Percentiles rank a stretch among this genome's conserved stretches.
Evolutionary conservation across 1,140 invertebrate species (phyloP).

Genomic region (Leguminivora glycinivorella): DNA sequence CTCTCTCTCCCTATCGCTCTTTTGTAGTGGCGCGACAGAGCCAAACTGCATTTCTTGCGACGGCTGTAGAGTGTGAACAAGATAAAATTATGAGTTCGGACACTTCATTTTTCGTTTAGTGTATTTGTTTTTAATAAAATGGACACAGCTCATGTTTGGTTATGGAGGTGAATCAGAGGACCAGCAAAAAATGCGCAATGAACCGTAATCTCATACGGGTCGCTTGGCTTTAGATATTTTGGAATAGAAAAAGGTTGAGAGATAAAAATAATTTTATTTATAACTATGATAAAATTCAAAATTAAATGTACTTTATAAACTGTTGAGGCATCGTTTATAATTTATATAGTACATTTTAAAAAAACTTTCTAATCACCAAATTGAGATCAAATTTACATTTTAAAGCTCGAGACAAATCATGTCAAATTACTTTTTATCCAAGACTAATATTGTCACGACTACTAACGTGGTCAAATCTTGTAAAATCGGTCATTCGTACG

Average conservation of each 20-base stretch:
- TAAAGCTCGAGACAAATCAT: too few relatives aligned
- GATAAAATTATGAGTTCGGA: too few relatives aligned
- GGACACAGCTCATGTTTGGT: not conserved
- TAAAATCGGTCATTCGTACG: constrained; percentile 12
- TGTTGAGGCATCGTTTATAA: too few relatives aligned
- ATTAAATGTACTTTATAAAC: too few relatives aligned
- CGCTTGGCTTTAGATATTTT: constrained; percentile 22
- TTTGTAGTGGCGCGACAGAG: too few relatives aligned
- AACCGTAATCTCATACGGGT: constrained; percentile 30
- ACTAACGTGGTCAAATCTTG: not conserved
- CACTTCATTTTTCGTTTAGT: not conserved
- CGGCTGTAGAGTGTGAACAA: too few relatives aligned
- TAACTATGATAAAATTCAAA: too few relatives aligned
- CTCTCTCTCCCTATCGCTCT: too few relatives aligned
- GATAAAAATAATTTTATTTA: not conserved
- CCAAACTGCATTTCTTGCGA: too few relatives aligned
- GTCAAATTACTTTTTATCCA: not conserved
- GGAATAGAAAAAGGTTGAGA: constrained; percentile 1
- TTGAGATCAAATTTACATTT: too few relatives aligned
- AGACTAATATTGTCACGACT: not conserved
- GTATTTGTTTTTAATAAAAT: not conserved
- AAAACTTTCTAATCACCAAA: too few relatives aligned
- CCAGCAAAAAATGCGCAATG: constrained; percentile 35
- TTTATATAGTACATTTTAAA: too few relatives aligned
- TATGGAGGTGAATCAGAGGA: constrained; percentile 23